Evolutionary conservation across 2,113 vertebrate species (phyloP), one percentile per base, ranked within the genome.

Genomic region (Syngnathus floridae): DNA sequence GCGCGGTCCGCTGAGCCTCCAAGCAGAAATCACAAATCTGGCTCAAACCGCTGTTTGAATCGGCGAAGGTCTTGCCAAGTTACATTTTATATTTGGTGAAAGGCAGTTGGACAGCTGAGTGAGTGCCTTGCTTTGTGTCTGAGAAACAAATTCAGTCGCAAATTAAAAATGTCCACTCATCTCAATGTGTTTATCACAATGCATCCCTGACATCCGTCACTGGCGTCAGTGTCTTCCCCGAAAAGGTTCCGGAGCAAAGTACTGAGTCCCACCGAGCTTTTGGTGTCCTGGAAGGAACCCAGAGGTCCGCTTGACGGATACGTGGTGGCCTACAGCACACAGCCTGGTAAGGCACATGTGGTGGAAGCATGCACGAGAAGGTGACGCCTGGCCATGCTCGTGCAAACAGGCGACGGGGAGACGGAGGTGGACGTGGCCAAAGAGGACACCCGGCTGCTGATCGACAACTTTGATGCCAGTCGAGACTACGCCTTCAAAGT

Each of bases 251-350:
- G 87, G 5, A 76, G 81, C 67, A 90, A 86, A 78, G 57, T 85
- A 55, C 48, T 85, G 74, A 76, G 82, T 58, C 65, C 83, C 26
- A 66, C 55, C 49, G 16, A 62, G 62, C 83, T 92, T 57, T 74
- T 75, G 2, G 83, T 91, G 48, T 86, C 82, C 0, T 92, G 91
- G 91, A 92, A 88, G 12, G 88, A 90, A 38, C 91, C 90, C 0
- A 89, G 74, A 75, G 89, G 90, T 82, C 75, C 77, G 57, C 86
- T 89, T 63, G 90, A 91, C 7, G 37, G 85, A 75, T 92, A 90
- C 82, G 84, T 67, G 40, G 77, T 91, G 7, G 13, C 69, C 54
- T 91, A 90, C 82, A 74, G 14, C 77, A 68, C 79, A 4, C 56
- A 11, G 3, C 81, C 88, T 80, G 91, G 91, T 92, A 59, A 83